Base-by-base conservation (phyloP, 2,888 invertebrate genomes). In the Branchipolynoe longqiensis region DNA sequence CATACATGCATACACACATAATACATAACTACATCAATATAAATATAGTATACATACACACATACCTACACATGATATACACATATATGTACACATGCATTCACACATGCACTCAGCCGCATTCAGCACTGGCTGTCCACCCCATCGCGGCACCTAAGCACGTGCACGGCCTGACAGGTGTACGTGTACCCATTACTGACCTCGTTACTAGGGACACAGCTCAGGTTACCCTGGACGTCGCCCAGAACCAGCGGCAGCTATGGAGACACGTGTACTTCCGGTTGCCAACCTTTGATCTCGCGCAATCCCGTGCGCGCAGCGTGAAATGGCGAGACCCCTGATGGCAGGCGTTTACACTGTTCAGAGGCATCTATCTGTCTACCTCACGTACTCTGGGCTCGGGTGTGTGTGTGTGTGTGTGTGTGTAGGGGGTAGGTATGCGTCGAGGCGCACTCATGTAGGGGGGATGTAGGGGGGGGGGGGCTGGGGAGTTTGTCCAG, bases 231-330 rank as follows among this genome's bases (percentile, higher is more conserved):
- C 18, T 36, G 69, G 69, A 69, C 69, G 33, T 38, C 69, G 38
- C 18, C 1, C 36, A 12, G 69, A 69, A 69, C 38, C n/a, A 36
- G n/a, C 69, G 14, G 22, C 22, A 36, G 22, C 38, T 36, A 69
- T 69, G n/a, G 69, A 36, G 69, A 36, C 69, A 69, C 38, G 38
- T 69, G 69, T 69, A 69, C 69, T 38, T 62, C 69, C 69, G 69
- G 69, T 31, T 12, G 8, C 18, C 25, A 33, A 3, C 6, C 62
- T 62, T 62, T 62, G 62, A 62, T 62, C 62, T 31, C 31, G 33
- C 31, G 8, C 8, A 33, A 14, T 64, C 28, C 33, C 64, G 64
- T 33, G 33, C 8, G 33, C 8, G 48, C 31, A 8, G 31, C 8
- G 64, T 31, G 64, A 28, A 33, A 64, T 25, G 6, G 33, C 4